phyloP scores from a whole-genome alignment of 2,888 invertebrate genomes.

The Sepioteuthis lessoniana region DNA sequence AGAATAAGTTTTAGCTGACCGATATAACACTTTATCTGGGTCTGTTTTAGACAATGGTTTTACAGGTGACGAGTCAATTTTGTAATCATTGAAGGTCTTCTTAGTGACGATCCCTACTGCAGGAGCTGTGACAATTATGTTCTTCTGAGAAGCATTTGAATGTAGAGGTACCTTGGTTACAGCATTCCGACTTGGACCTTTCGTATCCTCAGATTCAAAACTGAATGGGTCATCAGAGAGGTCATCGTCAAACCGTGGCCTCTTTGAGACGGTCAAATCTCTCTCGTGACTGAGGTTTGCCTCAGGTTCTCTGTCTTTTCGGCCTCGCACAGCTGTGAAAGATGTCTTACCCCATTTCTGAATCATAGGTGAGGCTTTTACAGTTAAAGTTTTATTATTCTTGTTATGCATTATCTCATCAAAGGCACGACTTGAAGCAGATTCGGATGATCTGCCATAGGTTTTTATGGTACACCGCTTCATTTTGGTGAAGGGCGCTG shows the following conservation, averaged over 20 bases:
- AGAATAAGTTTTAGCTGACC: constrained; percentile 44
- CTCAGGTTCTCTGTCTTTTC: constrained; percentile 57
- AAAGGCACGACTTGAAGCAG: constrained; percentile 62
- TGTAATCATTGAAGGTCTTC: constrained; percentile 5
- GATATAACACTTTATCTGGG: constrained; percentile 42
- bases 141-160: constrained; percentile 42
- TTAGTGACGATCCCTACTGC: constrained; percentile 45
- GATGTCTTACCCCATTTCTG: constrained; percentile 69
- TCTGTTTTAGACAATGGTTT: constrained; percentile 40
- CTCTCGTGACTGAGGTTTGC: constrained; percentile 49
- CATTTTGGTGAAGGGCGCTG: constrained; percentile 49
- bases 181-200: constrained; percentile 14
- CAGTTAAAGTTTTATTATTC: constrained; percentile 51
- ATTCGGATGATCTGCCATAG: constrained; percentile 62
- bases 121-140: constrained; percentile 46
- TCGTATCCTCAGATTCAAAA: constrained; percentile 65
- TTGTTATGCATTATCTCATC: constrained; percentile 63
- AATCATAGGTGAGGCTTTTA: constrained; percentile 47
- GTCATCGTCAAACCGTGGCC: constrained; percentile 44
- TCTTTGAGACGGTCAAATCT: neutral
- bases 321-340: constrained; percentile 63
- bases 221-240: constrained; percentile 66
- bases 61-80: neutral
- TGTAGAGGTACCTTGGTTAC: constrained; percentile 39
- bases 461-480: constrained; percentile 53